These are phyloP conservation scores for Xiphias gladius DNA, from an alignment of 2,113 vertebrate genomes.

Conservation along the genomic window DNA sequence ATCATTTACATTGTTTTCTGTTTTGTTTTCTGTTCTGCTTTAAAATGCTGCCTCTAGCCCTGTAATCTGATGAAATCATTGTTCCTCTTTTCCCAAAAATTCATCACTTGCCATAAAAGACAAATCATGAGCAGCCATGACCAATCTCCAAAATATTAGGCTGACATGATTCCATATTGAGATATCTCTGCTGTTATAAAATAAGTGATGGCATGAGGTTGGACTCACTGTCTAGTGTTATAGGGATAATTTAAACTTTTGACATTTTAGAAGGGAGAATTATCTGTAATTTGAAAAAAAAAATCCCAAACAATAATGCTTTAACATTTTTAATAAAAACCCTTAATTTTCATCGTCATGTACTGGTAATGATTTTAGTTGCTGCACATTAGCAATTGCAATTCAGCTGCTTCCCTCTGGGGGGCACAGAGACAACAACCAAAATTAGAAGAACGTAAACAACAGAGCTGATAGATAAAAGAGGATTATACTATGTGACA, in stretches of 20 bases:
- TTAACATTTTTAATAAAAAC: background rate
- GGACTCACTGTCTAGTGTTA: background rate
- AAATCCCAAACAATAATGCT: background rate
- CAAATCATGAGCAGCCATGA: too few species aligned
- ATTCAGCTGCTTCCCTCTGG: constrained; percentile 57
- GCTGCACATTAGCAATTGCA: constrained; percentile 23
- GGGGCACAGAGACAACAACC: constrained; percentile 71
- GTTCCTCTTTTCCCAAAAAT: background rate
- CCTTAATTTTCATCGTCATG: background rate
- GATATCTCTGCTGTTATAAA: too few species aligned
- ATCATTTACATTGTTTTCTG: constrained; percentile 14
- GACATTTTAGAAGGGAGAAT: background rate
- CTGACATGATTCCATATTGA: background rate
- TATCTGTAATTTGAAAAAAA: background rate
- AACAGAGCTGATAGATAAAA: constrained; percentile 21
- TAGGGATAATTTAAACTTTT: background rate
- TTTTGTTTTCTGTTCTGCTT: constrained; percentile 7
- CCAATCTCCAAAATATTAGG: too few species aligned
- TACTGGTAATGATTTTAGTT: background rate
- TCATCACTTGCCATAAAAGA: background rate
- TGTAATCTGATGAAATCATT: constrained; percentile 1
- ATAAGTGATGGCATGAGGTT: background rate
- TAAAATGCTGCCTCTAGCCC: background rate
- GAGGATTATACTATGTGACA: background rate
- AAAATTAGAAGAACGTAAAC: constrained; percentile 21